These are phyloP conservation scores for Calycopis cecrops DNA, from an alignment of 1,140 invertebrate genomes.

Conservation along the genomic window DNA sequence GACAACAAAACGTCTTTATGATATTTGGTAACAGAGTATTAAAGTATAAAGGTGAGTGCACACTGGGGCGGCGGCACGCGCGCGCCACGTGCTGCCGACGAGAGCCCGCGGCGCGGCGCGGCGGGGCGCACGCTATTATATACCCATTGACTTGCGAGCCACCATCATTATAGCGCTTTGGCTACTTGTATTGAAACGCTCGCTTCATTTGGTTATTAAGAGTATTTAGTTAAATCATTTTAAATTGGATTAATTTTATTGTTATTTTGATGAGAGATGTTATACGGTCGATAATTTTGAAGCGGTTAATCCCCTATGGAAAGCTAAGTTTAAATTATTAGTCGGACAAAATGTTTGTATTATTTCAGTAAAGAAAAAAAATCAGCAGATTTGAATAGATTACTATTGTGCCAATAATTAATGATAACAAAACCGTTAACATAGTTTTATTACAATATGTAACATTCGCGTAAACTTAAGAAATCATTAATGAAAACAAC, in stretches of 20 bases:
- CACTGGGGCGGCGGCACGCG: slow-evolving; percentile 38
- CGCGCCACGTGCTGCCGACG: slow-evolving; percentile 22
- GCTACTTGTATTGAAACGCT: background rate
- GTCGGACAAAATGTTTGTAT: too few species aligned
- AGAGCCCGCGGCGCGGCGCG: slow-evolving; percentile 19
- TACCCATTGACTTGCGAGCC: slow-evolving; percentile 27
- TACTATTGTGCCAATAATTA: too few species aligned
- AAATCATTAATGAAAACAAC: too few species aligned
- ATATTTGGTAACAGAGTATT: slow-evolving; percentile 21
- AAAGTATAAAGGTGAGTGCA: slow-evolving; percentile 38
- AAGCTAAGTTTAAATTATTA: too few species aligned
- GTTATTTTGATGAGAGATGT: background rate
- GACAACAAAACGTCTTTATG: background rate
- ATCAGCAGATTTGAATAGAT: too few species aligned
- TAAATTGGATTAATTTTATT: slow-evolving; percentile 9
- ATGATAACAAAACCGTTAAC: too few species aligned
- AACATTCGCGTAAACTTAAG: too few species aligned
- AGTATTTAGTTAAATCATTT: slow-evolving; percentile 5
- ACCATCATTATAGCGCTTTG: background rate
- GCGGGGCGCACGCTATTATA: slow-evolving; percentile 36
- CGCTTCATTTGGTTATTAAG: slow-evolving; percentile 13
- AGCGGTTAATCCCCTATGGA: too few species aligned
- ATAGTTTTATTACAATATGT: too few species aligned
- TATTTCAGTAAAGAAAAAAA: too few species aligned
- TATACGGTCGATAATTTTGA: too few species aligned